Conservation (phyloP, 2,113 vertebrate genomes). For the Nyctereutes procyonoides region DNA sequence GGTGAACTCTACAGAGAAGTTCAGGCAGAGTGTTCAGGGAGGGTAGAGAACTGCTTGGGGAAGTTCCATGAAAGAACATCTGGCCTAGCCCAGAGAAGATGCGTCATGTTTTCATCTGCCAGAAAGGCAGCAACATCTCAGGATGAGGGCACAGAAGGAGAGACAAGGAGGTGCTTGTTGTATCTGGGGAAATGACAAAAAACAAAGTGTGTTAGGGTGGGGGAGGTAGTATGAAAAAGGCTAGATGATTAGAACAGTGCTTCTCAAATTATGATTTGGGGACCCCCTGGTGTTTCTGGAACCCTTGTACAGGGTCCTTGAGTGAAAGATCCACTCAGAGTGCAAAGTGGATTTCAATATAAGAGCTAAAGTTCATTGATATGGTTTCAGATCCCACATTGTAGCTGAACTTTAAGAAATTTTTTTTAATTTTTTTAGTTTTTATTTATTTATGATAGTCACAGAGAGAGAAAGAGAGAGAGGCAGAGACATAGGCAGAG, state of each 20-base stretch:
- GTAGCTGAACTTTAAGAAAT: background rate
- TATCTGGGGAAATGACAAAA: background rate
- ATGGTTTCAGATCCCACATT: background rate
- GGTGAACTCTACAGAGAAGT: background rate
- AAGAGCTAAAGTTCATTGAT: slow-evolving; percentile 34
- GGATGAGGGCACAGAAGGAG: background rate
- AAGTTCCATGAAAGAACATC: background rate
- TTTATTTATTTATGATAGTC: too few species aligned
- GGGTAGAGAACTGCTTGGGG: background rate
- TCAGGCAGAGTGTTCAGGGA: background rate
- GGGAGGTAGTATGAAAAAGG: background rate
- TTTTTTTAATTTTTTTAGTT: too few species aligned
- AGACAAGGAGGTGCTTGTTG: background rate
- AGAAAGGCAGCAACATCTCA: background rate
- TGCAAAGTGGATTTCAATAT: background rate
- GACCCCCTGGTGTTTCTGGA: background rate
- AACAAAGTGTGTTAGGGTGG: too few species aligned
- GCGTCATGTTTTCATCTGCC: background rate
- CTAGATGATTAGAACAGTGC: background rate
- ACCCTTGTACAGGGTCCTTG: background rate
- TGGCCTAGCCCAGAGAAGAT: background rate
- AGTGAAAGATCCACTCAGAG: background rate
- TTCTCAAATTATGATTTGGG: background rate
- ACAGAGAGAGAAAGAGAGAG: too few species aligned
- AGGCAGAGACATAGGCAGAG: too few species aligned